These are phyloP conservation scores for Lepidotrigona ventralis DNA, from an alignment of 1,140 invertebrate genomes.

Conservation along the genomic window DNA sequence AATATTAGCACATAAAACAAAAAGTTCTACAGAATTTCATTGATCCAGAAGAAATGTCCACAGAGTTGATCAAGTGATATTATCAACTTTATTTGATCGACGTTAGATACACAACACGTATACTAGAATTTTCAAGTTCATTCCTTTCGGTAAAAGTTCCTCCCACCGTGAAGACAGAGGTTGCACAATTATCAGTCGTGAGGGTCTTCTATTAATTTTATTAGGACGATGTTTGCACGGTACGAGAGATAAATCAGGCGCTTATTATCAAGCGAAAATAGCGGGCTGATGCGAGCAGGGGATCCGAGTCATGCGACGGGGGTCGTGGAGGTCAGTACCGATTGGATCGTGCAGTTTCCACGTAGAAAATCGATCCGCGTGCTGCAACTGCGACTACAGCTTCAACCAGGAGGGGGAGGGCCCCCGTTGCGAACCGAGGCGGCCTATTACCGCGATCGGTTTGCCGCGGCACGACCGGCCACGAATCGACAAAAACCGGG, in stretches of 20 bases:
- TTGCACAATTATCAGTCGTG: not conserved
- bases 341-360: constrained; percentile 65
- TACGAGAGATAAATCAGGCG: constrained; percentile 12
- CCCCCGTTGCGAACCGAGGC: constrained; percentile 28
- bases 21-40: too few species aligned
- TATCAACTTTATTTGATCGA: not conserved
- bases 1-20: too few species aligned
- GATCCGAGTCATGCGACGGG: constrained; percentile 52
- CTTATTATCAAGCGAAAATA: constrained; percentile 50
- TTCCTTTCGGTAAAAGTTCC: not conserved
- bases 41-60: too few species aligned
- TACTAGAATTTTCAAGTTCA: not conserved
- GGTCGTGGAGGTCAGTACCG: constrained; percentile 56
- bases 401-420: not conserved
- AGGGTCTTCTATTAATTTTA: not conserved
- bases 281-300: constrained; percentile 32
- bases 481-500: constrained; percentile 52
- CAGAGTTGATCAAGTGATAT: too few species aligned
- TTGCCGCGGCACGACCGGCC: constrained; percentile 52
- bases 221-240: not conserved
- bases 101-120: not conserved
- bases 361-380: constrained; percentile 64
- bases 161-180: not conserved
- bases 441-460: constrained; percentile 56
- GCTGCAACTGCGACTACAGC: constrained; percentile 61